Evolutionary conservation across 2,113 vertebrate species (phyloP), one percentile per base, ranked within the genome.

Genomic region (Hydrolagus affinis): DNA sequence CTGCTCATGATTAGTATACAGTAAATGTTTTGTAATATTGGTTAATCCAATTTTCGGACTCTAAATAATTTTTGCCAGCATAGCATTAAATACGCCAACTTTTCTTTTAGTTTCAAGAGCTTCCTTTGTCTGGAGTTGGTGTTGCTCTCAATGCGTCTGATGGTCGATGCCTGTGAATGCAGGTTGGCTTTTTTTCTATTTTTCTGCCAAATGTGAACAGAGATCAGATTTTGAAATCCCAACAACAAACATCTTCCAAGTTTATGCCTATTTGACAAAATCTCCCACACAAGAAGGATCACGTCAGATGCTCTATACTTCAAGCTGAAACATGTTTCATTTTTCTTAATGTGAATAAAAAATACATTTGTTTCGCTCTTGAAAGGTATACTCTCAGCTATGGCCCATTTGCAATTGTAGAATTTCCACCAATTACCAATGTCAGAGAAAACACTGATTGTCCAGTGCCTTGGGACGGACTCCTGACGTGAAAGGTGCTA

Each of bases 21-120:
- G 44, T 44, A 66, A 32, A 30, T 44, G 17, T 12, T 6, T 25
- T 6, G 30, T 83, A 19, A 30, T 66, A 83, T 62, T 19, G 23
- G 25, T 66, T 83, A 66, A 32, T 83, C 78, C 30, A 0, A 28
- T 62, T 83, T 66, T 23, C 32, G 78, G 25, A 83, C 28, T 3
- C 66, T 64, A 83, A 66, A 83, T 64, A 83, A 30, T 68, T 83
- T 83, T 30, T 28, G 15, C 78, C 78, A 83, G 17, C 78, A 83
- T 64, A 83, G 32, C 15, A 21, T 21, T 83, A 83, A 32, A 66
- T 83, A 14, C 30, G 9, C 30, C 64, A 83, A 2, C 66, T 66
- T 66, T 66, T 83, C 62, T 83, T 30, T 83, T 66, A 83, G 64
- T 32, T 62, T 83, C 66, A 30, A 28, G 15, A 83, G 11, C 17